Percentiles rank a stretch among this genome's conserved stretches.
Conservation (phyloP, 1,140 invertebrate genomes). For the Armadillidium nasatum region DNA sequence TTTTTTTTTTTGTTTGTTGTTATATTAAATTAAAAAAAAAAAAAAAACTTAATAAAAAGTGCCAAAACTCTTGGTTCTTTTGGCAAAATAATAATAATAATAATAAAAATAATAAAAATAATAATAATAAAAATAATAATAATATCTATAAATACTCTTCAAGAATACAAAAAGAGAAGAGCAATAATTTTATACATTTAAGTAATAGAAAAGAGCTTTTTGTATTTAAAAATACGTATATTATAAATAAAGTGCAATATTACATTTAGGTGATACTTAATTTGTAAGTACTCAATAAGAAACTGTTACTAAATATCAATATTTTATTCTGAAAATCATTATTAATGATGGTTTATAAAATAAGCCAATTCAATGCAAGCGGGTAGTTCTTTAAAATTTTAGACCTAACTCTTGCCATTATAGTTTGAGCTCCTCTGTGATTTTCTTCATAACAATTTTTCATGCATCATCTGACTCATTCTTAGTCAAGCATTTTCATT, state of each 20-base stretch:
- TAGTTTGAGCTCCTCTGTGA: background rate
- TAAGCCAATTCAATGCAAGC: conserved; percentile 6
- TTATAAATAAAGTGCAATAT: conserved; percentile 12
- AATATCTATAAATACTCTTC: conserved; percentile 1
- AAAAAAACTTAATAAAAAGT: background rate
- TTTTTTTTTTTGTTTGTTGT: background rate
- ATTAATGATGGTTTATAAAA: background rate
- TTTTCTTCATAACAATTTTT: background rate
- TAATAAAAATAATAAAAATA: conserved; percentile 5
- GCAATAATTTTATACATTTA: background rate
- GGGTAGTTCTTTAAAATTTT: background rate
- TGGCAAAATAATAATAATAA: background rate
- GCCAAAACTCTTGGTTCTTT: conserved; percentile 1
- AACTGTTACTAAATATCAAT: conserved; percentile 3
- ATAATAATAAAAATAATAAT: background rate
- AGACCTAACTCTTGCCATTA: background rate
- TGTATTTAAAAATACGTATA: conserved; percentile 9
- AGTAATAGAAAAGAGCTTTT: background rate
- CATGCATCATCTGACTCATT: too few species aligned
- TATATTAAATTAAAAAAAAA: background rate
- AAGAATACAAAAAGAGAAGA: background rate
- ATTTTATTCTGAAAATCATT: background rate
- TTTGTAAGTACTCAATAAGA: background rate
- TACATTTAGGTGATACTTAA: background rate
- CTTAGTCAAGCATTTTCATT: too few species aligned